These are phyloP conservation scores for Sepioteuthis lessoniana DNA, from an alignment of 2,888 invertebrate genomes.

Conservation along the genomic window DNA sequence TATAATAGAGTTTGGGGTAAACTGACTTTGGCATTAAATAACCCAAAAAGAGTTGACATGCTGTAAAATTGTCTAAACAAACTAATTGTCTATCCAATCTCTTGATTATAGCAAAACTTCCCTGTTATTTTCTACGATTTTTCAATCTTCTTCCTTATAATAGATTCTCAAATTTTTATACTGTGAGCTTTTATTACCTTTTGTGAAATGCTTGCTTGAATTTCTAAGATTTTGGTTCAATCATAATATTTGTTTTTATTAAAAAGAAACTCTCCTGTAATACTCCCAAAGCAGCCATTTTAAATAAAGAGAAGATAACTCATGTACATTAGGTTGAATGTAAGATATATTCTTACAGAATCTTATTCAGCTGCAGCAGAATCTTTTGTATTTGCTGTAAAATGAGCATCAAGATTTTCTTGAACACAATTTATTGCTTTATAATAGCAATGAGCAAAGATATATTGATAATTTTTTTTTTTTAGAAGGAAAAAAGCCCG, in stretches of 20 bases:
- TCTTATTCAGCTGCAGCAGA: background rate
- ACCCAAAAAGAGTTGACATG: no score
- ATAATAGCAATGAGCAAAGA: background rate
- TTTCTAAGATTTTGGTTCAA: no score
- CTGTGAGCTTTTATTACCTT: no score
- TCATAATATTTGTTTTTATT: no score
- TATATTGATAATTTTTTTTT: background rate
- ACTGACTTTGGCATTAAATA: no score
- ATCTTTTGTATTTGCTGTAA: background rate
- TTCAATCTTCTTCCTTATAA: background rate
- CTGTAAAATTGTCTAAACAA: no score
- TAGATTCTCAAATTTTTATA: background rate
- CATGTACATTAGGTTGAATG: background rate
- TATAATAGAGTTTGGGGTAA: no score
- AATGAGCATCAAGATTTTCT: slow-evolving; percentile 17
- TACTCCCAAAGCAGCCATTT: no score
- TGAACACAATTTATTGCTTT: background rate
- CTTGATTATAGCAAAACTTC: background rate
- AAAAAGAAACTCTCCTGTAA: no score
- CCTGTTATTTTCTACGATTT: background rate
- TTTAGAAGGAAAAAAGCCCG: background rate
- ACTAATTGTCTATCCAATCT: background rate
- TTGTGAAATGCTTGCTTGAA: no score
- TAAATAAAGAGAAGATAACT: no score
- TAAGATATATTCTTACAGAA: background rate